Evolutionary conservation across 2,888 invertebrate species (phyloP).

Genomic region (Anthoptus insignis): DNA sequence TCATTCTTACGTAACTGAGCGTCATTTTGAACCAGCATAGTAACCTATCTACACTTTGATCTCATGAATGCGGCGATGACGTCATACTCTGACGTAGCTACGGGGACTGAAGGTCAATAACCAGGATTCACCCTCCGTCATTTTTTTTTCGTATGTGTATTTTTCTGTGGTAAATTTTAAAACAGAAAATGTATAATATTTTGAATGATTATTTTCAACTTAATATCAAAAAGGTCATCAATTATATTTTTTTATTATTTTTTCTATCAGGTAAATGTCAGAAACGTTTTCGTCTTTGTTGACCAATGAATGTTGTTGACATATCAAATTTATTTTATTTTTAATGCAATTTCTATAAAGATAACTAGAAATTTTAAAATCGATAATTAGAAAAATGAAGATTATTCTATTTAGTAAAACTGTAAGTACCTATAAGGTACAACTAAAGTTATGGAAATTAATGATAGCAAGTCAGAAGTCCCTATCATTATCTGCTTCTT

Average conservation of each 20-base stretch:
- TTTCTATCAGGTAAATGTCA: background rate
- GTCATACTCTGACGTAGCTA: slow-evolving; percentile 11
- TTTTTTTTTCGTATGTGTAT: too few species aligned
- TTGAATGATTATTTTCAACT: background rate
- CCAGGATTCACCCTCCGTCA: slow-evolving; percentile 2
- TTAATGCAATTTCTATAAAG: too few species aligned
- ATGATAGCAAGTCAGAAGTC: too few species aligned
- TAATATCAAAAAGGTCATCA: background rate
- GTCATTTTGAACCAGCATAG: slow-evolving; percentile 1
- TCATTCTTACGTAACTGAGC: background rate
- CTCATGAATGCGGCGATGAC: slow-evolving; percentile 18
- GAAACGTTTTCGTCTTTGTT: background rate
- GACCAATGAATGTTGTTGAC: background rate
- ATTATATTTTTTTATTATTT: too few species aligned
- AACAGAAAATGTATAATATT: background rate
- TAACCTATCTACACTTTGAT: slow-evolving; percentile 13
- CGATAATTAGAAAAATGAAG: too few species aligned
- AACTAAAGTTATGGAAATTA: too few species aligned
- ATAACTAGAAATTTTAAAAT: too few species aligned
- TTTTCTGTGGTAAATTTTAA: background rate
- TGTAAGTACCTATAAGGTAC: too few species aligned
- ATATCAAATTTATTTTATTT: too few species aligned
- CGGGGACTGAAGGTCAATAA: slow-evolving; percentile 20
- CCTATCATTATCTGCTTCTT: too few species aligned
- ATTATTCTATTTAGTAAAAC: too few species aligned